Evolutionary conservation across 1,140 invertebrate species (phyloP).

Genomic region (Panonychus citri): DNA sequence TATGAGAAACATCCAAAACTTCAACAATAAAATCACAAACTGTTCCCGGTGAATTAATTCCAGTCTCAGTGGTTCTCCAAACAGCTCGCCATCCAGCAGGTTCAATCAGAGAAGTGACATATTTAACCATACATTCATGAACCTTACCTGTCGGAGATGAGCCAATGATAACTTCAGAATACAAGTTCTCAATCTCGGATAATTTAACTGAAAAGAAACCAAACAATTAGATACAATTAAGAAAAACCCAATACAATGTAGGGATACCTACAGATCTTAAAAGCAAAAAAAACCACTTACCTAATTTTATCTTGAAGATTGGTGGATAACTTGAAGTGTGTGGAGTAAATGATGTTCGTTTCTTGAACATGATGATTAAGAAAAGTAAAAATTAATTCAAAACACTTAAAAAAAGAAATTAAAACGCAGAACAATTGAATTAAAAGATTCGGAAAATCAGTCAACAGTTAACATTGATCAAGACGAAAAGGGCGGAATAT

Average conservation of each 20-base stretch:
- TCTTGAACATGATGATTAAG: neutral
- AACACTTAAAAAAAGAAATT: too few species aligned
- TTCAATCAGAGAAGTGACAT: constrained; percentile 13
- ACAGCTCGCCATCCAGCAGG: constrained; percentile 17
- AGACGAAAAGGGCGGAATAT: too few species aligned
- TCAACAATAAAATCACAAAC: constrained; percentile 13
- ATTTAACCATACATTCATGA: constrained; percentile 9
- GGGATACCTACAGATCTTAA: too few species aligned
- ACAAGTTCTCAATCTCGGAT: neutral
- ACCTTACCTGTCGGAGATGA: neutral
- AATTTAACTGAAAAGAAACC: neutral
- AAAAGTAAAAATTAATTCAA: too few species aligned
- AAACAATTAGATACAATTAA: neutral
- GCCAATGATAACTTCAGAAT: neutral
- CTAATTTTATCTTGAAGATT: neutral
- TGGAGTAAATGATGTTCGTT: neutral
- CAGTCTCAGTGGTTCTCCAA: constrained; percentile 12
- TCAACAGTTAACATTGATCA: too few species aligned
- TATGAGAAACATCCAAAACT: constrained; percentile 11
- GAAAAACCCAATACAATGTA: neutral
- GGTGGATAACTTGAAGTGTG: neutral
- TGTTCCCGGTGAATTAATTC: neutral
- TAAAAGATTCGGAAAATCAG: too few species aligned
- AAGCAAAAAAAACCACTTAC: too few species aligned
- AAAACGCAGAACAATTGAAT: too few species aligned